These are phyloP conservation scores for Etheostoma perlongum DNA, from an alignment of 2,797 vertebrate genomes.

Conservation along the genomic window DNA sequence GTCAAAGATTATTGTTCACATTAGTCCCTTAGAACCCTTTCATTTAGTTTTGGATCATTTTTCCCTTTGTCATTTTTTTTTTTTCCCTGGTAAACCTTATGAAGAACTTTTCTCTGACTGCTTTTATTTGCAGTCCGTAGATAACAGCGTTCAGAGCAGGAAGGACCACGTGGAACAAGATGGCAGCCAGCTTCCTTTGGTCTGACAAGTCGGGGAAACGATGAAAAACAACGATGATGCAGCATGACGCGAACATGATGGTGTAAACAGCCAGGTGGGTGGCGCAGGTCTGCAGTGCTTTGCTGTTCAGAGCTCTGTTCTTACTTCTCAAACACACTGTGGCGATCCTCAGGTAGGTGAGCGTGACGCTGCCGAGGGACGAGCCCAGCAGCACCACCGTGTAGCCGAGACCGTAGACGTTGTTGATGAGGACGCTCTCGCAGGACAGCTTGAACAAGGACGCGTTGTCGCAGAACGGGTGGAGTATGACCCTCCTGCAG, in stretches of 20 bases:
- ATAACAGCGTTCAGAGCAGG: constrained; percentile 53
- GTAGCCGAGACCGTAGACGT: constrained; percentile 81
- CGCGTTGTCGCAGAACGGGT: constrained; percentile 88
- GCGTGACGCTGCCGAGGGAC: constrained; percentile 66
- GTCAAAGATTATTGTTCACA: no score
- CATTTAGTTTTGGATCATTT: background rate
- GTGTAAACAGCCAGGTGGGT: constrained; percentile 68
- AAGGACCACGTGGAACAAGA: constrained; percentile 51
- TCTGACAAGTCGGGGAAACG: constrained; percentile 34
- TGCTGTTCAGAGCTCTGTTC: constrained; percentile 61
- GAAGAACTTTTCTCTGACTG: background rate
- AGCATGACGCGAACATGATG: constrained; percentile 41
- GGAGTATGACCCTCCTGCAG: constrained; percentile 72
- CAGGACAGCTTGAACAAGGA: constrained; percentile 87
- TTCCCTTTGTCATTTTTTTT: background rate
- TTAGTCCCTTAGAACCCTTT: no score
- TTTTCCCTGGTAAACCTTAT: background rate
- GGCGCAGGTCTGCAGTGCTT: constrained; percentile 77
- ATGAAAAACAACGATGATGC: constrained; percentile 17
- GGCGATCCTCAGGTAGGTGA: constrained; percentile 82
- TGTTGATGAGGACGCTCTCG: constrained; percentile 75
- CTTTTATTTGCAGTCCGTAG: constrained; percentile 56
- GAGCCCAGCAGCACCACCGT: constrained; percentile 57
- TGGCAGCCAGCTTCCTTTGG: constrained; percentile 41
- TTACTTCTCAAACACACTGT: constrained; percentile 68